These are phyloP conservation scores for Macroramphosus scolopax DNA, from an alignment of 2,797 vertebrate species.

Conservation along the genomic window DNA sequence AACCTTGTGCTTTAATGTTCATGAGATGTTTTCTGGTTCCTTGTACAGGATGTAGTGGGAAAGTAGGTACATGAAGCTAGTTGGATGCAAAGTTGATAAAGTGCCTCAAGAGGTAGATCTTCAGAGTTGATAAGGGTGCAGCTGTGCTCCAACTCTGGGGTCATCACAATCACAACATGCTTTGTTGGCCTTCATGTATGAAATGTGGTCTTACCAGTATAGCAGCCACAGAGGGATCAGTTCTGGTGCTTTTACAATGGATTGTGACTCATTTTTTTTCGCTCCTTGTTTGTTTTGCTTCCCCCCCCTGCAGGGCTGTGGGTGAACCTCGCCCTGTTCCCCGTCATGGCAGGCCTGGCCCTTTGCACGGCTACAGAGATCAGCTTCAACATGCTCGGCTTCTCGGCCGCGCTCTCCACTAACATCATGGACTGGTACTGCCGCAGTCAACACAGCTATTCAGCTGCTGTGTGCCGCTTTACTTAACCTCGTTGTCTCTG, in stretches of 20 bases:
- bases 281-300: conserved; percentile 2
- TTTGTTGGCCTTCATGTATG: not conserved
- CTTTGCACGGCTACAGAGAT: conserved; percentile 92
- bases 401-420: conserved; percentile 93
- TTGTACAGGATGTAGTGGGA: too few relatives aligned
- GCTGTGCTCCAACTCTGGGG: too few relatives aligned
- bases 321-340: conserved; percentile 92
- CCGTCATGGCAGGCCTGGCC: conserved; percentile 90
- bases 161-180: too few relatives aligned
- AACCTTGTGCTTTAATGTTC: too few relatives aligned
- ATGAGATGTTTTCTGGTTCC: too few relatives aligned
- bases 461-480: not conserved
- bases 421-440: conserved; percentile 97
- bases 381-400: conserved; percentile 94
- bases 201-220: not conserved
- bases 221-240: not conserved
- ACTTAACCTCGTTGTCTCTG: conserved; percentile 23
- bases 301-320: conserved; percentile 79
- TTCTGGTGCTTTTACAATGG: not conserved
- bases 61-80: too few relatives aligned
- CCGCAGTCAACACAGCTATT: not conserved
- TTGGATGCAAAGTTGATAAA: not conserved
- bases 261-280: not conserved
- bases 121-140: too few relatives aligned
- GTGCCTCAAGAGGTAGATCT: too few relatives aligned